These are phyloP conservation scores for Orchestes rusci DNA, from an alignment of 2,888 invertebrate genomes.

Conservation along the genomic window DNA sequence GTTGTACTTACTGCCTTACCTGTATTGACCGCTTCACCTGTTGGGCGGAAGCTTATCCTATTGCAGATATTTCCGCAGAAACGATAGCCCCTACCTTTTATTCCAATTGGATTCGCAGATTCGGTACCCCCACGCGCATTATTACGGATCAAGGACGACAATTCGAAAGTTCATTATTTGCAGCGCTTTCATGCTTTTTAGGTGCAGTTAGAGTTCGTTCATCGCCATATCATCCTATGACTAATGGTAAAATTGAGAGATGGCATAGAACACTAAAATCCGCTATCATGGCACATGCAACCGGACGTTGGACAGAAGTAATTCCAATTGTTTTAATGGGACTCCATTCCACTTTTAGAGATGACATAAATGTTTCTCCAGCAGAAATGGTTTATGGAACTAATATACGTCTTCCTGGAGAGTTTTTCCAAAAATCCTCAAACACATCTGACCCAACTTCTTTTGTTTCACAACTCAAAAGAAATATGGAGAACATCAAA, in stretches of 20 bases:
- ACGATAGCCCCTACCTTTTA: conserved; percentile 2
- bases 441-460: not conserved
- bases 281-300: conserved; percentile 7
- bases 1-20: conserved; percentile 3
- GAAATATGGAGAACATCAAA: conserved; percentile 4
- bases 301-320: conserved; percentile 2
- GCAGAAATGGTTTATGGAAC: conserved; percentile 8
- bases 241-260: conserved; percentile 6
- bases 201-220: conserved; percentile 1
- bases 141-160: conserved; percentile 9
- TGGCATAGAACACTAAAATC: conserved; percentile 7
- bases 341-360: not conserved
- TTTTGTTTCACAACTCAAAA: conserved; percentile 1
- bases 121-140: not conserved
- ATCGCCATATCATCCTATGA: not conserved
- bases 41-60: conserved; percentile 6
- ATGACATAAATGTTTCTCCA: conserved; percentile 3
- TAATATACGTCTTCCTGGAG: conserved; percentile 5
- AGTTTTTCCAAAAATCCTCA: conserved; percentile 2
- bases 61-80: conserved; percentile 4
- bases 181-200: not conserved
- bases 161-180: conserved; percentile 4
- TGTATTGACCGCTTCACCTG: conserved; percentile 5
- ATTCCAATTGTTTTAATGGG: conserved; percentile 5
- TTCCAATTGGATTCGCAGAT: conserved; percentile 5